phyloP scores from a whole-genome alignment of 2,888 invertebrate genomes.

The Agrypnus murinus region DNA sequence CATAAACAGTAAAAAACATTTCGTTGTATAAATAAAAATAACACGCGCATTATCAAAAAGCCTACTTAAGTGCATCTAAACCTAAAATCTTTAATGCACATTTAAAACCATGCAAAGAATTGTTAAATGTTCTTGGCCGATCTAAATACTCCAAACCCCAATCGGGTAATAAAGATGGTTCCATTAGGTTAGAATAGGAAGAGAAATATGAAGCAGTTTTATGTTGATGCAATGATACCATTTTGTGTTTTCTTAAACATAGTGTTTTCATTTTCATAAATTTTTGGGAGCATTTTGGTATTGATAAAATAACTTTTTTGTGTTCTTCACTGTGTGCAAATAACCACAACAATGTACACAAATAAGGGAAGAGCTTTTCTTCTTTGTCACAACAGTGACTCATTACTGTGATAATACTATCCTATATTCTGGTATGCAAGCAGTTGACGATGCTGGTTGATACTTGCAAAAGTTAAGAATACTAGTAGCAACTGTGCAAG shows the following conservation, averaged over 20 bases:
- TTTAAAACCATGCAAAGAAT: conserved; percentile 64
- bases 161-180: conserved; percentile 64
- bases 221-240: conserved; percentile 59
- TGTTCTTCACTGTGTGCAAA: conserved; percentile 75
- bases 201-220: conserved; percentile 58
- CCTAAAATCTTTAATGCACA: conserved; percentile 53
- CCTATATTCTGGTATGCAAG: conserved; percentile 76
- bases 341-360: conserved; percentile 81
- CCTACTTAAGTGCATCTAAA: too few relatives aligned
- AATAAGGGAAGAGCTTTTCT: conserved; percentile 76
- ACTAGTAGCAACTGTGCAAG: conserved; percentile 73
- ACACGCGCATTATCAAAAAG: too few relatives aligned
- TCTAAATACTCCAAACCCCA: conserved; percentile 66
- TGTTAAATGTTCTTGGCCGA: conserved; percentile 64
- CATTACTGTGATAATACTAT: conserved; percentile 78
- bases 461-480: conserved; percentile 82
- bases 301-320: conserved; percentile 67
- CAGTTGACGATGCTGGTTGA: conserved; percentile 75
- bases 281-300: conserved; percentile 62
- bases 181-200: conserved; percentile 48
- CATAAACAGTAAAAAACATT: too few relatives aligned
- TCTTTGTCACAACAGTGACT: conserved; percentile 81
- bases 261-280: conserved; percentile 61
- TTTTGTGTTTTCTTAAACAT: conserved; percentile 65
- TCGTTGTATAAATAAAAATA: too few relatives aligned